A percentile compares a stretch with the other conserved stretches of the same genome.
Conservation (phyloP, 2,113 vertebrate species). For the Ondatra zibethicus region DNA sequence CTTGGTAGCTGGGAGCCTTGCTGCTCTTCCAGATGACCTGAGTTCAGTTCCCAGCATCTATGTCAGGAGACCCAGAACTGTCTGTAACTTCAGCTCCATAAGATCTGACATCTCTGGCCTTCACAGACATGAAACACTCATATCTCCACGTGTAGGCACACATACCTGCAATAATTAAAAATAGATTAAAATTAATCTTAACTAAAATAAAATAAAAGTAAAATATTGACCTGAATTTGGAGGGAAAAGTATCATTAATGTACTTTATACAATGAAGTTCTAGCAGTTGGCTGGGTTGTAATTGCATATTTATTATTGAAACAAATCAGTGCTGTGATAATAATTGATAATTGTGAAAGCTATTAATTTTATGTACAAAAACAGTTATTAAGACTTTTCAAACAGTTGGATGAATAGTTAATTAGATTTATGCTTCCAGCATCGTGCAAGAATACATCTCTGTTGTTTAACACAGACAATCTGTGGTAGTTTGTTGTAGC, state of each 20-base stretch:
- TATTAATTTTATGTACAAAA: conserved; percentile 46
- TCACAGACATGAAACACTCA: not conserved
- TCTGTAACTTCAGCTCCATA: not conserved
- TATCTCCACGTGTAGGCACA: not conserved
- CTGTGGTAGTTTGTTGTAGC: not conserved
- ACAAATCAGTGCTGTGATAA: conserved; percentile 35
- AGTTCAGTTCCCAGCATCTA: not conserved
- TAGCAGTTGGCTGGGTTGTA: not conserved
- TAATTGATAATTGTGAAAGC: conserved; percentile 16
- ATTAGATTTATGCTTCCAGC: not conserved
- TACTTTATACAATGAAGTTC: conserved; percentile 20
- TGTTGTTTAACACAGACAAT: not conserved
- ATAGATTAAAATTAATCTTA: not conserved
- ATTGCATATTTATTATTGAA: not conserved
- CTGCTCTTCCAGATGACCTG: not conserved
- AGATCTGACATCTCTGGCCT: not conserved
- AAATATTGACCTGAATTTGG: not conserved
- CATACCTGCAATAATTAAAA: not conserved
- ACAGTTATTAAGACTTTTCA: conserved; percentile 12
- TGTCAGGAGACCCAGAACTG: not conserved
- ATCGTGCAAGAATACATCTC: not conserved
- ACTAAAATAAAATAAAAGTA: not conserved
- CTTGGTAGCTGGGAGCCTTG: not conserved
- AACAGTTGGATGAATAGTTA: conserved; percentile 17
- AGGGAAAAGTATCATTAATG: not conserved